These are phyloP conservation scores for Karalla daura DNA, from an alignment of 2,797 vertebrate species.

Conservation along the genomic window DNA sequence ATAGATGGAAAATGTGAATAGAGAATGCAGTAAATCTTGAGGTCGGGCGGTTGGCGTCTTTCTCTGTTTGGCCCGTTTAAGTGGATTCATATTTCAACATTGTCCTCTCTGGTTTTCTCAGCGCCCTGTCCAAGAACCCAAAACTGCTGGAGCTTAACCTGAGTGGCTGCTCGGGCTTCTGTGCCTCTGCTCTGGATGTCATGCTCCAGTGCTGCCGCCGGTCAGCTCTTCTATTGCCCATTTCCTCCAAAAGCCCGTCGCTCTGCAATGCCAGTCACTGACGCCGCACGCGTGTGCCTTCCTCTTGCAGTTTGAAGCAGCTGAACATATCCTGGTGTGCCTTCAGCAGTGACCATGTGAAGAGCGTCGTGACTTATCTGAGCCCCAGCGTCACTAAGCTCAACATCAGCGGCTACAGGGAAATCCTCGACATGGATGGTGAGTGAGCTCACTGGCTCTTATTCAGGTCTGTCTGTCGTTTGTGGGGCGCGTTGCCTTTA, in stretches of 20 bases:
- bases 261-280: background rate
- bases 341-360: slow-evolving; percentile 87
- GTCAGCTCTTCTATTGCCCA: slow-evolving; percentile 71
- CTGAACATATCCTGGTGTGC: slow-evolving; percentile 93
- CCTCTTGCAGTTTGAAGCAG: slow-evolving; percentile 85
- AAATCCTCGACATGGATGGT: slow-evolving; percentile 83
- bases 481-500: background rate
- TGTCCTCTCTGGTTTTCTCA: slow-evolving; percentile 49
- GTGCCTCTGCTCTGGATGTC: slow-evolving; percentile 79
- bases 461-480: no score
- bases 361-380: slow-evolving; percentile 80
- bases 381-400: slow-evolving; percentile 83
- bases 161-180: slow-evolving; percentile 89
- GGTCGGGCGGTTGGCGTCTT: no score
- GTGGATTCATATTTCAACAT: no score
- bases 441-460: background rate
- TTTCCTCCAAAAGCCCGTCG: no score
- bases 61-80: no score
- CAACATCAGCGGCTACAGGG: slow-evolving; percentile 95
- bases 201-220: slow-evolving; percentile 85
- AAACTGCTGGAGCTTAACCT: slow-evolving; percentile 88
- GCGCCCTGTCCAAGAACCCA: slow-evolving; percentile 85
- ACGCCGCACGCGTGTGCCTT: background rate
- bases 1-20: no score
- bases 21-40: no score